phyloP scores from a whole-genome alignment of 2,888 invertebrate genomes.

The Parascotia fuliginaria region DNA sequence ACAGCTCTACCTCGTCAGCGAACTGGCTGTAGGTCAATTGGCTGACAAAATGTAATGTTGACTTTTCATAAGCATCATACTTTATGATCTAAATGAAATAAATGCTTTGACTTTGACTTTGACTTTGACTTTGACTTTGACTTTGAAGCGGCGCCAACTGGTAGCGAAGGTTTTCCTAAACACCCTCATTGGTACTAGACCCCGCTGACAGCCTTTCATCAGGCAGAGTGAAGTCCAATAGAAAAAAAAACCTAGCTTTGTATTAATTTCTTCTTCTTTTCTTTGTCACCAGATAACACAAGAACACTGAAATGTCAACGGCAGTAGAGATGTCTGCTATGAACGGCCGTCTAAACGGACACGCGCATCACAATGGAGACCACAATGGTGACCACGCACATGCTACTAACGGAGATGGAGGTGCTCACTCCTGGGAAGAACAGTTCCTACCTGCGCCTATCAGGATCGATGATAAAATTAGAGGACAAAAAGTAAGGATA shows the following conservation, averaged over 20 bases:
- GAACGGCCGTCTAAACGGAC: slow-evolving; percentile 44
- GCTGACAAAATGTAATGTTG: too few relatives aligned
- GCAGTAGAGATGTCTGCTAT: slow-evolving; percentile 50
- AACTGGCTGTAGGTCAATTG: too few relatives aligned
- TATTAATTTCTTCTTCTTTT: not conserved
- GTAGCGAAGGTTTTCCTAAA: too few relatives aligned
- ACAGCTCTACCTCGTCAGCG: too few relatives aligned
- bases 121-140: too few relatives aligned
- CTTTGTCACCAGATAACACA: slow-evolving; percentile 23
- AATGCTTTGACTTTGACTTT: too few relatives aligned
- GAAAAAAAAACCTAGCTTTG: not conserved
- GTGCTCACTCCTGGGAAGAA: slow-evolving; percentile 55
- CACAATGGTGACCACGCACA: slow-evolving; percentile 17
- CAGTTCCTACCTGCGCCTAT: slow-evolving; percentile 73
- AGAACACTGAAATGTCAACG: slow-evolving; percentile 54
- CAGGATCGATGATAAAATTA: slow-evolving; percentile 61
- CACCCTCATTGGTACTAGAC: too few relatives aligned
- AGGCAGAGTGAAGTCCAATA: too few relatives aligned
- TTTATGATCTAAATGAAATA: too few relatives aligned
- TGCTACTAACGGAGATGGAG: slow-evolving; percentile 29
- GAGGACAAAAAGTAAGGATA: slow-evolving; percentile 70
- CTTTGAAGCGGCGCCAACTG: too few relatives aligned
- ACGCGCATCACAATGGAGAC: slow-evolving; percentile 24
- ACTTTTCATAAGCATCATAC: too few relatives aligned
- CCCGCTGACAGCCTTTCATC: too few relatives aligned